Conservation (phyloP, 2,797 vertebrate genomes). For the Poliocrania exsul region DNA sequence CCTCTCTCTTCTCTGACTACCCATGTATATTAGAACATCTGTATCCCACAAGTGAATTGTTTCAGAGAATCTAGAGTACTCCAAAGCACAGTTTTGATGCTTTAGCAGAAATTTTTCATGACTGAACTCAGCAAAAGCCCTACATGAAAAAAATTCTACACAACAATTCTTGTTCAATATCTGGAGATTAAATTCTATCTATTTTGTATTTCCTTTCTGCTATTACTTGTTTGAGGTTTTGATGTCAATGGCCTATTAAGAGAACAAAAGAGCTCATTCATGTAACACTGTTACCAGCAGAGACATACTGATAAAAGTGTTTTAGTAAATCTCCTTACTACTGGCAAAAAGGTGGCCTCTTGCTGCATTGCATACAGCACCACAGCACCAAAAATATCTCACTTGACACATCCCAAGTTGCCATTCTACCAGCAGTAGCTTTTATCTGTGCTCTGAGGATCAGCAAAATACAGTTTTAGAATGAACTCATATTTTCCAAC, state of each 20-base stretch:
- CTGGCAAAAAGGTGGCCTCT: background rate
- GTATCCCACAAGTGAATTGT: background rate
- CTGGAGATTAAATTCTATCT: background rate
- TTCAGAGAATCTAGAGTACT: background rate
- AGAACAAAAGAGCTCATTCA: background rate
- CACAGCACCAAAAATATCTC: background rate
- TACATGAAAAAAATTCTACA: background rate
- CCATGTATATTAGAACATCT: background rate
- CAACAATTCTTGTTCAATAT: background rate
- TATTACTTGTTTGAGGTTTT: background rate
- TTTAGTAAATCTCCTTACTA: background rate
- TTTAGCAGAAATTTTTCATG: background rate
- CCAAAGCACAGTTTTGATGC: background rate
- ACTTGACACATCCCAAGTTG: background rate
- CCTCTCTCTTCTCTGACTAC: background rate
- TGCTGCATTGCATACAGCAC: background rate
- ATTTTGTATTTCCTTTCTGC: background rate
- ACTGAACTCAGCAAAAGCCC: background rate
- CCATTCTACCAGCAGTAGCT: background rate
- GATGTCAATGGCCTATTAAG: background rate
- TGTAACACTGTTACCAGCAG: background rate
- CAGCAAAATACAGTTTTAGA: background rate
- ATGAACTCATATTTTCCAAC: background rate
- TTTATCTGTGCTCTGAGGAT: background rate
- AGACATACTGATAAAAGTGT: background rate